These are phyloP conservation scores for Steinernema khuongi DNA, from an alignment of 1,140 invertebrate species.

Conservation along the genomic window DNA sequence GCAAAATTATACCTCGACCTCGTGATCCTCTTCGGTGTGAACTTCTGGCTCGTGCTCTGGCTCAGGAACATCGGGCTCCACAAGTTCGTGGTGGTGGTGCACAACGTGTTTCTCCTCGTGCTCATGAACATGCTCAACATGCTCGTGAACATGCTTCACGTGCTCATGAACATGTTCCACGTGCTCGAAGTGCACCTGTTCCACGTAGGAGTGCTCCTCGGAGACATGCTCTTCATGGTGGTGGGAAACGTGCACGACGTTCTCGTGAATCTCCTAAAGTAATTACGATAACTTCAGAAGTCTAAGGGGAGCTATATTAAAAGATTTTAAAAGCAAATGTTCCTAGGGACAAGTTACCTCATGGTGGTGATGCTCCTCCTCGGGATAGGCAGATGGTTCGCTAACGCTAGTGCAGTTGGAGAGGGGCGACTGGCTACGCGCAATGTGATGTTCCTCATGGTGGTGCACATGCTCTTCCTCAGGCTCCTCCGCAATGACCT, in stretches of 20 bases:
- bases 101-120: background rate
- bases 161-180: background rate
- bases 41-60: background rate
- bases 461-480: background rate
- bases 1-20: background rate
- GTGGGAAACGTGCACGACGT: background rate
- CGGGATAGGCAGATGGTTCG: background rate
- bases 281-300: no score
- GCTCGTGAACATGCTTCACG: background rate
- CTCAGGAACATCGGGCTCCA: background rate
- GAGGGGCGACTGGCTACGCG: background rate
- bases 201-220: background rate
- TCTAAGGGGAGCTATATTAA: no score
- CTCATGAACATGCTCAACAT: background rate
- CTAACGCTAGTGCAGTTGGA: conserved; percentile 12
- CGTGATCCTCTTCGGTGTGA: background rate
- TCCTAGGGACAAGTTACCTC: no score
- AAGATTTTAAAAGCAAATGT: no score
- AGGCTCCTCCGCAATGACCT: background rate
- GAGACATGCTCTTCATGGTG: background rate
- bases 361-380: background rate
- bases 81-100: background rate
- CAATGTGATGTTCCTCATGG: background rate
- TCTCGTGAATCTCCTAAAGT: background rate
- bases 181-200: background rate